Evolutionary conservation across 1,140 invertebrate genomes (phyloP), one percentile per base, ranked within the genome.

Genomic region (Meloidogyne chitwoodi): DNA sequence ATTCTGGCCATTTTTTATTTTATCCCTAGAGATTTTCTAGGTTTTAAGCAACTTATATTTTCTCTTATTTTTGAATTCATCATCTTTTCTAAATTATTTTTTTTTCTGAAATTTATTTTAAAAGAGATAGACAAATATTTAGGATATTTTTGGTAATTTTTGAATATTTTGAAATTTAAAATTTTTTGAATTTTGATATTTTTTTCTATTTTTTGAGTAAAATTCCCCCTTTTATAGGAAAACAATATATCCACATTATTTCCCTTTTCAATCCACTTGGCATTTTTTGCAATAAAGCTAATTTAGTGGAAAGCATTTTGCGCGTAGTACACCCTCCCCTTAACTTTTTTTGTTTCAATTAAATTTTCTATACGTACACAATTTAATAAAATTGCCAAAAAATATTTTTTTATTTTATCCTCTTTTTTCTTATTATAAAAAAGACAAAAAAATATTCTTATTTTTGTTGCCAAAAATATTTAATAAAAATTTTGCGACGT

Each of bases 321-420:
- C 26, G 65, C 22, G 65, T 16, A n/a, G 65, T n/a, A n/a, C 48
- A n/a, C n/a, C 10, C 10, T 22, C 19, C n/a, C n/a, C 8, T 56
- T 34, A 6, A 41, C 65, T 67, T 19, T 31, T 66, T 67, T 67
- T 41, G 65, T 8, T 44, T 38, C 24, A 63, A 29, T 63, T 63
- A 27, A 65, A 56, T 27, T 48, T 61, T 56, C 48, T 73, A 38
- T 2, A 24, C 24, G 16, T 4, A 8, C 24, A 16, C 14, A 44
- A 61, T 73, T 73, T 19, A n/a, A 56, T 56, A 62, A 73, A 73
- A 73, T 73, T 73, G 71, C 14, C 71, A 56, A 29, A 41, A 24
- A 67, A n/a, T 69, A 26, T 27, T 69, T 69, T 69, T 27, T 26
- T 27, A 8, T 69, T 1, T 56, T 44, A 16, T 44, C 16, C 6